A percentile compares a stretch with the other conserved stretches of the same genome.
These are phyloP conservation scores for Halyomorpha halys DNA, from an alignment of 1,140 invertebrate species.

Conservation along the genomic window DNA sequence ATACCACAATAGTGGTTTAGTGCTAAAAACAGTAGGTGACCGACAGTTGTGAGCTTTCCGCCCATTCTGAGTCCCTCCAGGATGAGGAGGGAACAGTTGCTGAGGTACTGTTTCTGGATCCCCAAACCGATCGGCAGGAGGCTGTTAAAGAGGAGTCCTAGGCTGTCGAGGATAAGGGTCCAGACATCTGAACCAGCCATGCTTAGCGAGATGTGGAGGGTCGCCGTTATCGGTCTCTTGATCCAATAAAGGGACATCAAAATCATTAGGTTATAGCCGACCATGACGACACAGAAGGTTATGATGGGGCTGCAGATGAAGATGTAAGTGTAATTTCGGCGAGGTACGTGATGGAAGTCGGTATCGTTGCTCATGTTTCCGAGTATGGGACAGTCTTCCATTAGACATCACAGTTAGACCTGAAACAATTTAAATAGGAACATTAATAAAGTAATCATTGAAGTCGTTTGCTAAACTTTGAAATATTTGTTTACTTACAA, in stretches of 20 bases:
- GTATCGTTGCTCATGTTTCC: too few species aligned
- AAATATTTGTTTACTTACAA: too few species aligned
- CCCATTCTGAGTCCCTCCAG: constrained; percentile 45
- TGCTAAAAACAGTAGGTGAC: constrained; percentile 53
- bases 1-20: constrained; percentile 58
- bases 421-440: too few species aligned
- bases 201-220: constrained; percentile 36
- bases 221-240: constrained; percentile 43
- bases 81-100: constrained; percentile 35
- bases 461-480: too few species aligned
- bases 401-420: too few species aligned
- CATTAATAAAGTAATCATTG: too few species aligned
- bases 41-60: constrained; percentile 47
- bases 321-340: constrained; percentile 17
- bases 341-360: too few species aligned
- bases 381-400: too few species aligned
- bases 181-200: constrained; percentile 45
- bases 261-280: constrained; percentile 43
- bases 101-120: constrained; percentile 20
- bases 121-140: constrained; percentile 34
- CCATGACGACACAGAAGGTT: constrained; percentile 40
- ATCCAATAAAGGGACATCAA: constrained; percentile 44
- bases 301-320: constrained; percentile 30
- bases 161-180: constrained; percentile 41
- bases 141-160: constrained; percentile 45